phyloP scores from a whole-genome alignment of 2,888 invertebrate genomes.

The Napeogenes sylphis region DNA sequence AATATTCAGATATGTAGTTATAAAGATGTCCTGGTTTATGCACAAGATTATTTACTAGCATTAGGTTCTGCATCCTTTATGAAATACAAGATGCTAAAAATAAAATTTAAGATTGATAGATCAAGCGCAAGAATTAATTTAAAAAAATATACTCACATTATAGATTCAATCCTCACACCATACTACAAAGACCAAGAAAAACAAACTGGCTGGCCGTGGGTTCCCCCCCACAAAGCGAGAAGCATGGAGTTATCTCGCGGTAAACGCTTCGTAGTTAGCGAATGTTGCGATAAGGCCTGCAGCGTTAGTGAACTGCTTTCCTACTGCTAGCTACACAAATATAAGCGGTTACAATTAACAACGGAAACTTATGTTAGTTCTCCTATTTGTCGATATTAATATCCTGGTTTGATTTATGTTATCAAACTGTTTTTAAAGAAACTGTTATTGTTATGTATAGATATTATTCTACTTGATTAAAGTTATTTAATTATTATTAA shows the following conservation, averaged over 20 bases:
- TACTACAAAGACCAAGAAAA: slow-evolving; percentile 48
- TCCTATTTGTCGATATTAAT: background rate
- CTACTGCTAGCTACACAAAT: slow-evolving; percentile 42
- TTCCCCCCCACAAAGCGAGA: slow-evolving; percentile 42
- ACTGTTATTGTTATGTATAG: too few species aligned
- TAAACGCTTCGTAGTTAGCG: slow-evolving; percentile 51
- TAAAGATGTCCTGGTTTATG: too few species aligned
- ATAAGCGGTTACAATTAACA: background rate
- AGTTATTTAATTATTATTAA: too few species aligned
- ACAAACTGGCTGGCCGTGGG: slow-evolving; percentile 47
- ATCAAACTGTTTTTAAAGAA: too few species aligned
- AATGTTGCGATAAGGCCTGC: slow-evolving; percentile 60
- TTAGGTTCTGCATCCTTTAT: too few species aligned
- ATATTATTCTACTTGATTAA: too few species aligned
- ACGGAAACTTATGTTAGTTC: background rate
- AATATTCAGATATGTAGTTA: too few species aligned
- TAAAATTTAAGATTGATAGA: too few species aligned
- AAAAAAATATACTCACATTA: slow-evolving; percentile 11
- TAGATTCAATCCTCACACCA: slow-evolving; percentile 46
- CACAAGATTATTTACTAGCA: too few species aligned
- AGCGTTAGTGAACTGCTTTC: slow-evolving; percentile 45
- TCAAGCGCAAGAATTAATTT: too few species aligned
- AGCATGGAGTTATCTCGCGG: slow-evolving; percentile 38
- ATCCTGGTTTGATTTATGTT: too few species aligned
- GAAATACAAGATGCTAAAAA: too few species aligned